Percentiles rank a stretch among this genome's conserved stretches.
Evolutionary conservation across 2,113 vertebrate species (phyloP).

Genomic region (Anhinga anhinga): DNA sequence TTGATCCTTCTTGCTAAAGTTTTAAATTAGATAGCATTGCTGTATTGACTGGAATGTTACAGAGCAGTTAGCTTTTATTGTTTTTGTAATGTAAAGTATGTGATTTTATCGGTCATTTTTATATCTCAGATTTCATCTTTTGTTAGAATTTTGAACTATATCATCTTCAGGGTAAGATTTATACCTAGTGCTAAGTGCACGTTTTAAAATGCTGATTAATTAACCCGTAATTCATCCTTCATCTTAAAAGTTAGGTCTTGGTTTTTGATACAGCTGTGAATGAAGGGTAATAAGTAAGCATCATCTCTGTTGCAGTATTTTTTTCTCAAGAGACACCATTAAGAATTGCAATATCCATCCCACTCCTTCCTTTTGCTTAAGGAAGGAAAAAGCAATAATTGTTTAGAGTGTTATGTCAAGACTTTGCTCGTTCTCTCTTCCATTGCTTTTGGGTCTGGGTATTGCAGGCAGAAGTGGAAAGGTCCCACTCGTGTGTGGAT

Average conservation of each 20-base stretch:
- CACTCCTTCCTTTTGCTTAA: neutral
- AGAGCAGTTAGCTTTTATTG: constrained; percentile 47
- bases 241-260: neutral
- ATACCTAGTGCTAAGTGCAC: neutral
- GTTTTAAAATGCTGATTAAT: constrained; percentile 15
- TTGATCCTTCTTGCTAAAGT: neutral
- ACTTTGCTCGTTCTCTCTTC: neutral
- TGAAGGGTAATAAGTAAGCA: neutral
- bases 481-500: neutral
- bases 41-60: constrained; percentile 37
- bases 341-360: neutral
- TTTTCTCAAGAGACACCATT: neutral
- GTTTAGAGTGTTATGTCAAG: neutral
- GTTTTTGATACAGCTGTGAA: neutral
- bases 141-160: constrained; percentile 26
- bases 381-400: neutral
- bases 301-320: neutral
- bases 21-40: constrained; percentile 16
- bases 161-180: constrained; percentile 21
- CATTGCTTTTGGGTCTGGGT: neutral
- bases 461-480: neutral
- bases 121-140: constrained; percentile 26
- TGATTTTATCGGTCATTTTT: constrained; percentile 49
- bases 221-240: neutral
- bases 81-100: constrained; percentile 4